Evolutionary conservation across 2,797 vertebrate genomes (phyloP).

Genomic region (Sebastolobus alascanus): DNA sequence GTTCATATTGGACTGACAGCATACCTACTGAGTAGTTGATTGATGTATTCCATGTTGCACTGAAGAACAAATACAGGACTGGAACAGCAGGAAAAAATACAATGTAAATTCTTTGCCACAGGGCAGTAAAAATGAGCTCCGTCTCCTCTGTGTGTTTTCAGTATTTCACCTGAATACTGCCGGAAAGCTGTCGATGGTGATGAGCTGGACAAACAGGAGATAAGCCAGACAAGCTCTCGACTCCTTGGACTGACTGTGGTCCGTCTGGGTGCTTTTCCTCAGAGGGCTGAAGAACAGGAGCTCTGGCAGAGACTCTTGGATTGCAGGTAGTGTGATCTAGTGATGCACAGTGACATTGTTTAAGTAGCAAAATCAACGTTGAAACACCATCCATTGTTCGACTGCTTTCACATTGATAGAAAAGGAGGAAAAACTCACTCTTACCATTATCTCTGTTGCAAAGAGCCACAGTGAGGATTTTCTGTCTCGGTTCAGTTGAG

Average conservation of each 20-base stretch:
- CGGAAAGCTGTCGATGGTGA: slow-evolving; percentile 89
- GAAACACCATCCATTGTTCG: background rate
- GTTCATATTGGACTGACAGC: slow-evolving; percentile 1
- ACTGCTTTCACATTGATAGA: background rate
- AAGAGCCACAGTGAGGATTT: slow-evolving; percentile 86
- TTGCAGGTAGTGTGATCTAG: slow-evolving; percentile 75
- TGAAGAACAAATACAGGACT: slow-evolving; percentile 93
- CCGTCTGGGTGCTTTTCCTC: slow-evolving; percentile 70
- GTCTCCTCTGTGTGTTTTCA: background rate
- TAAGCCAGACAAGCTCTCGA: slow-evolving; percentile 93
- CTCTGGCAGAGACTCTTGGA: slow-evolving; percentile 76
- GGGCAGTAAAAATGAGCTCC: background rate
- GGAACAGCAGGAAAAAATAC: slow-evolving; percentile 60
- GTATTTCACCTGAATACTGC: slow-evolving; percentile 90
- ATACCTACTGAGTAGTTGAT: slow-evolving; percentile 91
- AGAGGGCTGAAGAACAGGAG: slow-evolving; percentile 80
- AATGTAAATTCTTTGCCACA: background rate
- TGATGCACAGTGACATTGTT: background rate
- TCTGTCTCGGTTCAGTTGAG: slow-evolving; percentile 83
- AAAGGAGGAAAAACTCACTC: background rate
- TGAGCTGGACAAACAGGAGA: slow-evolving; percentile 92
- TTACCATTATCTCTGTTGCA: slow-evolving; percentile 92
- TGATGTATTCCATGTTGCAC: slow-evolving; percentile 91
- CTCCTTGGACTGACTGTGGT: slow-evolving; percentile 81
- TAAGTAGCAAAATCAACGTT: background rate